Evolutionary conservation across 2,797 vertebrate genomes (phyloP), one percentile per base, ranked within the genome.

Genomic region (Gymnoscopelus microlampas): DNA sequence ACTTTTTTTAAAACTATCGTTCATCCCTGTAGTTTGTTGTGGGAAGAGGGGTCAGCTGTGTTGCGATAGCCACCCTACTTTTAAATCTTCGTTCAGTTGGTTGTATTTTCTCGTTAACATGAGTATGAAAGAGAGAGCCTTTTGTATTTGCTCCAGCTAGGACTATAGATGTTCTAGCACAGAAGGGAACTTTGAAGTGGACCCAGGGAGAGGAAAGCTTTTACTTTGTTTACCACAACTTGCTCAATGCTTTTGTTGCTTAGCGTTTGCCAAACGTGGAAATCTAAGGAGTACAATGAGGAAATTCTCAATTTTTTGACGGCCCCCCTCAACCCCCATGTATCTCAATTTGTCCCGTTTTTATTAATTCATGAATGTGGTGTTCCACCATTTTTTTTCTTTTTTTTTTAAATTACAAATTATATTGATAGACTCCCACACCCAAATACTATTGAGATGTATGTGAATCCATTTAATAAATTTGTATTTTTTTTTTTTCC

Each of bases 401-500:
- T 54, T 71, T 73, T 56, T 90, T 89, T 86, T 88, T 86, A 81
- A 87, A 83, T 79, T 87, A 70, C 79, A 90, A 85, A 88, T 85
- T 80, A 85, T 91, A 89, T 87, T 80, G 87, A 81, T 90, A 89
- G 83, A 84, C 86, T 75, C 77, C 80, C 81, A 84, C 82, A 62
- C 79, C 82, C 82, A 76, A 39, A 76, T 78, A 79, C 81, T 88
- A 83, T 86, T 89, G 86, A 76, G 67, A 88, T 90, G 89, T 93
- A 88, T 91, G 89, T 91, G 89, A 93, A 93, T 85, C 86, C 85
- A 88, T 88, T 81, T 76, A 91, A 91, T 90, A 88, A 83, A 90
- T 90, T 89, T 91, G 81, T 81, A 85, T 78, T 85, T 86, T 79
- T 80, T 77, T 71, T 79, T 79, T 81, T 68, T 88, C 75, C 74